Base-by-base conservation (phyloP, 2,797 vertebrate genomes). In the Diplodus sargus region DNA sequence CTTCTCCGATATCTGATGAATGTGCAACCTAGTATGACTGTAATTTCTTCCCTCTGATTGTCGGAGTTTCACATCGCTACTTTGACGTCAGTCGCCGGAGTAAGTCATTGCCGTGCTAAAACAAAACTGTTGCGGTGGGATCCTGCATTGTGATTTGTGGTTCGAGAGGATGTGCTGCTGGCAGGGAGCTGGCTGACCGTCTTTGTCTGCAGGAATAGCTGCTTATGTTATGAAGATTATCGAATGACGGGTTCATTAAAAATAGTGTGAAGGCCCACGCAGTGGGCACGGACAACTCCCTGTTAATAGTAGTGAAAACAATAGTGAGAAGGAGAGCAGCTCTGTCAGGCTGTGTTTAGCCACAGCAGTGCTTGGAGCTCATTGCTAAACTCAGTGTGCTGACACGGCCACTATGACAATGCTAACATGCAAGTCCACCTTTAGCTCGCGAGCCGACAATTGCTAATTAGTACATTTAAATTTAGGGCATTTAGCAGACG, bases 161-260 rank as follows among this genome's bases (percentile, higher is more conserved):
- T 56, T 48, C 58, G 62, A 49, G 30, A 62, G 73, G 77, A 62
- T 70, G 18, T 20, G 17, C 23, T 64, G 42, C 71, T 60, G 52
- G 59, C 56, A 16, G 49, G 23, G 28, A 68, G 57, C 51, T 30
- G 54, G 47, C 22, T 48, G 45, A 42, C 64, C 53, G 70, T 60
- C 34, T 47, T 16, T 69, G 69, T 74, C 18, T 66, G 53, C 25
- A 79, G 61, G 59, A 78, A 75, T 25, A 57, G 9, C 43, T 25
- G 15, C 51, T 59, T 11, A 22, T 1, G 12, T 65, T 52, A 20
- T 7, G 7, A 43, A 77, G 45, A 16, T 49, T 25, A n/a, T 63
- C 51, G 15, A 76, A 63, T 56, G 54, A 51, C 45, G 51, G 1
- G 2, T 0, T 57, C 59, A 60, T 66, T 61, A 43, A 60, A 48